A percentile compares a stretch with the other conserved stretches of the same genome.
Evolutionary conservation across 2,113 vertebrate species (phyloP).

Genomic region (Sterrhoptilus dennistouni): DNA sequence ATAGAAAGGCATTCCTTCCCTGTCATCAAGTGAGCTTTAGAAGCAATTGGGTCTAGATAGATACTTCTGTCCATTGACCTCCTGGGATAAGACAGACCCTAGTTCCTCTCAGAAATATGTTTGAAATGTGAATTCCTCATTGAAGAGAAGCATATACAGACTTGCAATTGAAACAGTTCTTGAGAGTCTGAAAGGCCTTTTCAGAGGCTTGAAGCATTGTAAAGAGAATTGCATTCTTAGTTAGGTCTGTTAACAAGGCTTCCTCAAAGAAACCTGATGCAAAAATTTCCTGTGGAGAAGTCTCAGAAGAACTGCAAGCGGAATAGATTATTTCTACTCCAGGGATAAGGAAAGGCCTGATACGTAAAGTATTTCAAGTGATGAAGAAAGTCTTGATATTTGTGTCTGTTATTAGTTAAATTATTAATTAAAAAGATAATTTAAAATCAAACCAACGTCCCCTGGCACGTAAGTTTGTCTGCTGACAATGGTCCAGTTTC

Average conservation of each 20-base stretch:
- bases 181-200: constrained; percentile 56
- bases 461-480: not conserved
- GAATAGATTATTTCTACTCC: not conserved
- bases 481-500: not conserved
- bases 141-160: constrained; percentile 5
- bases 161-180: constrained; percentile 25
- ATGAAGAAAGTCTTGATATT: not conserved
- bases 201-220: not conserved
- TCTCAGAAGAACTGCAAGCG: not conserved
- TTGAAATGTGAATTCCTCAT: constrained; percentile 47
- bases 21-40: constrained; percentile 24
- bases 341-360: not conserved
- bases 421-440: not conserved
- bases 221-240: constrained; percentile 38
- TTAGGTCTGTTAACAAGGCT: not conserved
- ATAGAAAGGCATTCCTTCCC: constrained; percentile 16
- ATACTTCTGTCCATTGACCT: constrained; percentile 46
- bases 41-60: constrained; percentile 45
- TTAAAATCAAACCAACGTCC: not conserved
- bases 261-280: constrained; percentile 35
- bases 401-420: not conserved
- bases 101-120: constrained; percentile 36
- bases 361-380: not conserved
- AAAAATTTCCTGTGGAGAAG: not conserved
- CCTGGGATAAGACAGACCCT: not conserved